A percentile compares a stretch with the other conserved stretches of the same genome.
These are phyloP conservation scores for Ovis canadensis DNA, from an alignment of 2,113 vertebrate genomes.

Conservation along the genomic window DNA sequence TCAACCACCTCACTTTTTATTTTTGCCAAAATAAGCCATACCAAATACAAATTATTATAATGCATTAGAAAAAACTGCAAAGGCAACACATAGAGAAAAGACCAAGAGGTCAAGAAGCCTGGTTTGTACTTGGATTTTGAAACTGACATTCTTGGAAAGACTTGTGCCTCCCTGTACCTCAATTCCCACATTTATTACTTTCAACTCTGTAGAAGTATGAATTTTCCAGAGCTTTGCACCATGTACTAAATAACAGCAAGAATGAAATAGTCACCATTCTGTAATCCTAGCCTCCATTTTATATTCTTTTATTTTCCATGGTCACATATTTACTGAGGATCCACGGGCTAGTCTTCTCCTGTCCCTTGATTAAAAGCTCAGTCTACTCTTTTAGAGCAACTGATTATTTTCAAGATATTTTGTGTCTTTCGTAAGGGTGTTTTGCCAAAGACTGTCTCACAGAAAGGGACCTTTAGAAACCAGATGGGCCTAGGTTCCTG, in stretches of 20 bases:
- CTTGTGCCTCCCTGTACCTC: neutral
- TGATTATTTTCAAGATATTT: neutral
- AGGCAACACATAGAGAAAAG: neutral
- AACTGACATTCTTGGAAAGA: neutral
- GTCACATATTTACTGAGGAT: neutral
- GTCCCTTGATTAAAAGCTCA: neutral
- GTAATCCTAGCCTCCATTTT: neutral
- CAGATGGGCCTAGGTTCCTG: accelerated
- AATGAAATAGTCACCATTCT: neutral
- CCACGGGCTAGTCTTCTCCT: neutral
- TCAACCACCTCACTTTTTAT: neutral
- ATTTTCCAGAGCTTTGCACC: neutral
- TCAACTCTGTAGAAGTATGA: neutral
- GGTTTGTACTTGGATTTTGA: neutral
- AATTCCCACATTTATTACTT: neutral
- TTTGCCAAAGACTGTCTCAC: neutral
- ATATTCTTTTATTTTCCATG: neutral
- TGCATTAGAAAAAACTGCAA: neutral
- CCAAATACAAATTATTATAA: neutral
- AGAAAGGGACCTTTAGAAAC: neutral
- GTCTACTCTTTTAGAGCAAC: neutral
- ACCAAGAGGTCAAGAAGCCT: neutral
- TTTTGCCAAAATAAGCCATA: neutral
- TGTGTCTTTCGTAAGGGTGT: neutral
- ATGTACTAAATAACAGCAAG: neutral